Percentiles rank a stretch among this genome's conserved stretches.
Conservation (phyloP, 2,113 vertebrate genomes). For the Ameiurus melas region DNA sequence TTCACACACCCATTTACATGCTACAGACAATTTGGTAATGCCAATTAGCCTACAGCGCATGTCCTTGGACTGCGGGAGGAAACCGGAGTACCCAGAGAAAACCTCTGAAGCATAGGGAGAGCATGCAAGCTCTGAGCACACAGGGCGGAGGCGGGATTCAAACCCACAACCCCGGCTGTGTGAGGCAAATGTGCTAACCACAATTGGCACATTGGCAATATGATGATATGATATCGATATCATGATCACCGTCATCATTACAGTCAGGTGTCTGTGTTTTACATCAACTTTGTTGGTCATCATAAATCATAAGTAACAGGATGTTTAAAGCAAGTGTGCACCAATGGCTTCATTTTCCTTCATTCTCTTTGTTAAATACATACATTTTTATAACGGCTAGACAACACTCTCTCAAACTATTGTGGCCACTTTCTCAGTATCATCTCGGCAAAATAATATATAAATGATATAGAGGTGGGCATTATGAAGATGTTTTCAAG, state of each 20-base stretch:
- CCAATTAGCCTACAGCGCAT: too few relatives aligned
- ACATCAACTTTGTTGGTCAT: neutral
- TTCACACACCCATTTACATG: too few relatives aligned
- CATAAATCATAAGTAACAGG: neutral
- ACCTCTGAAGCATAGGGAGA: too few relatives aligned
- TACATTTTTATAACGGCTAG: neutral
- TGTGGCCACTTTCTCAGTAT: neutral
- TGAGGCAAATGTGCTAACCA: too few relatives aligned
- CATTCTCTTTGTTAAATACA: neutral
- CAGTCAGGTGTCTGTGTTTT: neutral
- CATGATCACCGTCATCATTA: neutral
- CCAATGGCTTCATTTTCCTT: neutral
- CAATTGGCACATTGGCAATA: neutral
- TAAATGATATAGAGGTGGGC: neutral
- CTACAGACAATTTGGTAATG: too few relatives aligned
- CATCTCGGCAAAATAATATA: neutral
- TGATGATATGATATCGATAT: neutral
- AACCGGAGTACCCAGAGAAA: too few relatives aligned
- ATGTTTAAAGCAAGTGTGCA: neutral
- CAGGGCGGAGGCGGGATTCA: too few relatives aligned
- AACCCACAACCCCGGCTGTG: too few relatives aligned
- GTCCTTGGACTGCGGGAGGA: too few relatives aligned
- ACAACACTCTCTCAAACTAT: neutral
- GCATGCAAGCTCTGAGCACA: too few relatives aligned
- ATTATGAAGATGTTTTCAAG: neutral